Percentiles rank a stretch among this genome's conserved stretches.
phyloP scores from a whole-genome alignment of 2,888 invertebrate species.

The Meliscaeva auricollis region DNA sequence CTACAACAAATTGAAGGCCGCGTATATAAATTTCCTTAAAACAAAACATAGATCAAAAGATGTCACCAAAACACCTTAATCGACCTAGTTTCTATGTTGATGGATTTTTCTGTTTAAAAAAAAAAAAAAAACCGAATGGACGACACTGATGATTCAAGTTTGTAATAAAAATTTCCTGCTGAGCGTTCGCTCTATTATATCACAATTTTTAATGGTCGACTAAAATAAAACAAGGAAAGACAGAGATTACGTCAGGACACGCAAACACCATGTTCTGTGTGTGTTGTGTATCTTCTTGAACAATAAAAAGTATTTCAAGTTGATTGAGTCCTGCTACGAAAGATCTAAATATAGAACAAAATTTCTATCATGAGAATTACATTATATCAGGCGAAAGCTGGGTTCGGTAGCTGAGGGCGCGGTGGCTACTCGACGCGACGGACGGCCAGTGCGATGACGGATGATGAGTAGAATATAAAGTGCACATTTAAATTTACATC shows the following conservation, averaged over 20 bases:
- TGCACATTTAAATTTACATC: no score
- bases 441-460: no score
- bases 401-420: neutral
- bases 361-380: conserved; percentile 23
- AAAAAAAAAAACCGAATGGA: neutral
- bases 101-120: no score
- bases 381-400: no score
- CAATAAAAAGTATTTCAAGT: conserved; percentile 36
- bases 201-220: conserved; percentile 26
- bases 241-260: conserved; percentile 44
- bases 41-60: no score
- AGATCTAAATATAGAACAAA: conserved; percentile 42
- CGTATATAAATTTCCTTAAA: no score
- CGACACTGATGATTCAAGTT: conserved; percentile 31
- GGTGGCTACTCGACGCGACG: no score
- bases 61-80: no score
- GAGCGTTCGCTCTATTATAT: conserved; percentile 12
- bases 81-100: neutral
- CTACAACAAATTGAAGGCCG: no score
- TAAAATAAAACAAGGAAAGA: neutral
- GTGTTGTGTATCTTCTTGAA: neutral
- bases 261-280: conserved; percentile 29
- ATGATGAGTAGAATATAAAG: no score
- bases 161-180: conserved; percentile 3
- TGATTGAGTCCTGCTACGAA: conserved; percentile 26